Evolutionary conservation across 2,797 vertebrate genomes (phyloP).

Genomic region (Pachyuromys duprasi): DNA sequence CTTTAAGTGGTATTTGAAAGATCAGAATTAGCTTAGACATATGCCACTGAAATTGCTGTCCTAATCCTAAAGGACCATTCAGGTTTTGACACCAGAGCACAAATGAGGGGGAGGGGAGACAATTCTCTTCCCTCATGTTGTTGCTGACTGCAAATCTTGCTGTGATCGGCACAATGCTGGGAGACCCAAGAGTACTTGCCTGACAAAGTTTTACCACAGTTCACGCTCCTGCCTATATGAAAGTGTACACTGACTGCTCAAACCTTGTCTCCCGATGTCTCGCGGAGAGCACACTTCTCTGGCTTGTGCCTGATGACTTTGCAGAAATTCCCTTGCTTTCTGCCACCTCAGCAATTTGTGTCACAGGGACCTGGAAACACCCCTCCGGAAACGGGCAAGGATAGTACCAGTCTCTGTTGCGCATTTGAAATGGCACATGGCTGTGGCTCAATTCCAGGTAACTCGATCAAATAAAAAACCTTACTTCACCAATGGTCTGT

Average conservation of each 20-base stretch:
- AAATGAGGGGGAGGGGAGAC: conserved; percentile 31
- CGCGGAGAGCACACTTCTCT: conserved; percentile 48
- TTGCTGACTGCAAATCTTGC: conserved; percentile 84
- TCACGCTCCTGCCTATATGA: conserved; percentile 73
- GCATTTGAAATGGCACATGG: conserved; percentile 41
- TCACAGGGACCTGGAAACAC: conserved; percentile 33
- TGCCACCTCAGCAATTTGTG: conserved; percentile 56
- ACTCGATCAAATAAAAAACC: conserved; percentile 47
- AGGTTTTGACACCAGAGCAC: conserved; percentile 81
- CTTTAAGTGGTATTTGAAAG: conserved; percentile 86
- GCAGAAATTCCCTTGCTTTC: conserved; percentile 68
- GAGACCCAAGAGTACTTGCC: conserved; percentile 75
- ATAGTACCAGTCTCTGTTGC: neutral
- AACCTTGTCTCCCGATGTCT: conserved; percentile 65
- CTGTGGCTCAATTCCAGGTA: conserved; percentile 3
- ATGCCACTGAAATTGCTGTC: conserved; percentile 87
- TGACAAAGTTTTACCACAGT: conserved; percentile 78
- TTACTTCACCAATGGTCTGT: conserved; percentile 3
- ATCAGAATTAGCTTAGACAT: conserved; percentile 88
- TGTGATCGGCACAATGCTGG: conserved; percentile 79
- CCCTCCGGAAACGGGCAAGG: conserved; percentile 37
- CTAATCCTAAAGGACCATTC: conserved; percentile 85
- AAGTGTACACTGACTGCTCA: conserved; percentile 72
- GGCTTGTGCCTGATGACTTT: conserved; percentile 46
- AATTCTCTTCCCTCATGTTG: conserved; percentile 78